Evolutionary conservation across 2,888 invertebrate species (phyloP).

Genomic region (Cynaeus angustus): DNA sequence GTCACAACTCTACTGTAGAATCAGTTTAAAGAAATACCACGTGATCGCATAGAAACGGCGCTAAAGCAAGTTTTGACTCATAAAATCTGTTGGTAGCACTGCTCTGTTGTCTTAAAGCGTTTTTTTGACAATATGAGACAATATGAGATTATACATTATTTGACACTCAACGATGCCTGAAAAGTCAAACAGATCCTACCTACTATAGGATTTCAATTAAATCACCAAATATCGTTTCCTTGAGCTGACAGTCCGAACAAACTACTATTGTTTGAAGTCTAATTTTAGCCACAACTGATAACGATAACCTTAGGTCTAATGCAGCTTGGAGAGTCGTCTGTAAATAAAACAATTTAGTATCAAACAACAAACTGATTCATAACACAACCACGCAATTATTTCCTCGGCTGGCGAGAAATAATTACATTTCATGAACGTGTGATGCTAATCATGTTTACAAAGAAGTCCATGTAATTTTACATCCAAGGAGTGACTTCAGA

Average conservation of each 20-base stretch:
- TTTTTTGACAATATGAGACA: too few species aligned
- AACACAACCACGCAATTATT: constrained; percentile 31
- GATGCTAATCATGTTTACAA: constrained; percentile 24
- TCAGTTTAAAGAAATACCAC: too few species aligned
- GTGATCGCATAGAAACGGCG: too few species aligned
- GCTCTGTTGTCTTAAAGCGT: too few species aligned
- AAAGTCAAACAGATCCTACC: too few species aligned
- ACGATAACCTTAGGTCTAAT: constrained; percentile 37
- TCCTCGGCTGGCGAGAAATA: constrained; percentile 23
- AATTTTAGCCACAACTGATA: constrained; percentile 14
- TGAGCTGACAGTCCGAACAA: background rate
- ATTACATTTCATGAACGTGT: constrained; percentile 26
- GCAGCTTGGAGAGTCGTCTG: constrained; percentile 5
- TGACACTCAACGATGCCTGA: too few species aligned
- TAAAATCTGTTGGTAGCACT: too few species aligned
- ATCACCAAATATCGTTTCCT: too few species aligned
- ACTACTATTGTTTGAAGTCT: background rate
- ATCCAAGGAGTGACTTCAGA: background rate
- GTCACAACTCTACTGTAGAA: too few species aligned
- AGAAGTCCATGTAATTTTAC: background rate
- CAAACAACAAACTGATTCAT: constrained; percentile 38
- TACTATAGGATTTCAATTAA: too few species aligned
- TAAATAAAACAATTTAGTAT: constrained; percentile 39
- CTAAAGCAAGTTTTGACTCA: too few species aligned
- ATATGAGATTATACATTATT: too few species aligned